Conservation (phyloP, 2,113 vertebrate genomes). For the Entomyzon cyanotis region DNA sequence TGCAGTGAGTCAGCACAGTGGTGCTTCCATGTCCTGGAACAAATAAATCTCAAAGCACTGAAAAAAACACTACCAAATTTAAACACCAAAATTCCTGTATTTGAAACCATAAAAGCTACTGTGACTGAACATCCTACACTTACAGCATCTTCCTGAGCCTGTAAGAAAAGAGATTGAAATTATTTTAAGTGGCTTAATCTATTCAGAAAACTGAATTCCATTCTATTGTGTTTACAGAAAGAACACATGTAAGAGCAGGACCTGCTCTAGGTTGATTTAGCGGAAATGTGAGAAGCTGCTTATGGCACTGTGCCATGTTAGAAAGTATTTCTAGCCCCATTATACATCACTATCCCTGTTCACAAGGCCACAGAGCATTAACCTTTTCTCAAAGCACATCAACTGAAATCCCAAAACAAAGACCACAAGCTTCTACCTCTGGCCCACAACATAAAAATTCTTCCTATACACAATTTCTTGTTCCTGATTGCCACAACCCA, state of each 20-base stretch:
- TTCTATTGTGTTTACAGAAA: neutral
- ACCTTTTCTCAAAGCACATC: neutral
- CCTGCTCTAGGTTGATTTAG: neutral
- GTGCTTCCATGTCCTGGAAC: neutral
- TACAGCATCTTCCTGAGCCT: neutral
- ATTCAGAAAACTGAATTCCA: neutral
- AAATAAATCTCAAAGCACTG: neutral
- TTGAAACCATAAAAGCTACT: neutral
- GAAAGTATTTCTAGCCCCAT: neutral
- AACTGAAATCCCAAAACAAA: neutral
- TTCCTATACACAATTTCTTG: neutral
- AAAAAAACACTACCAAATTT: neutral
- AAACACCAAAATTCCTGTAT: neutral
- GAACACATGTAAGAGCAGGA: accelerated
- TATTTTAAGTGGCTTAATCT: neutral
- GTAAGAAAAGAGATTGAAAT: neutral
- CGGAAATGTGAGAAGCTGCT: neutral
- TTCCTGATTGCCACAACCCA: neutral
- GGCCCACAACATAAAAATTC: neutral
- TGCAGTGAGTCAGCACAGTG: neutral
- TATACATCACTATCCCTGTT: neutral
- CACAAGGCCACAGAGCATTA: neutral
- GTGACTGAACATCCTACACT: neutral
- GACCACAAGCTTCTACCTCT: neutral
- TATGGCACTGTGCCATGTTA: neutral